Percentiles rank a stretch among this genome's conserved stretches.
These are phyloP conservation scores for Acromyrmex heyeri DNA, from an alignment of 1,140 invertebrate genomes.

Conservation along the genomic window DNA sequence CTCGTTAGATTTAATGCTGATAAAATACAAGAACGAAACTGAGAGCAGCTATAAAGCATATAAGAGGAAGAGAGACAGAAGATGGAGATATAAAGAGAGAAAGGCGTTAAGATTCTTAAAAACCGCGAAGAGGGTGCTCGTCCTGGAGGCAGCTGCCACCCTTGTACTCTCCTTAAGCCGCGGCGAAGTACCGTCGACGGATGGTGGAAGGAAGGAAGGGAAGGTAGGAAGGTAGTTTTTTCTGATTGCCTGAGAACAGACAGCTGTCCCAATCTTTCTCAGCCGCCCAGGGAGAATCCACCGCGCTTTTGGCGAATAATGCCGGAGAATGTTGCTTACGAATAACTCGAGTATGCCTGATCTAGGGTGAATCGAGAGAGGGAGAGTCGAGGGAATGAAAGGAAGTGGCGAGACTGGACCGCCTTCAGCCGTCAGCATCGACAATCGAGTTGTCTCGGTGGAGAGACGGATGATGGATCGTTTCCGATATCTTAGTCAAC, in stretches of 20 bases:
- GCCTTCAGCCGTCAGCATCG: slow-evolving; percentile 66
- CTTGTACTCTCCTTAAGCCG: slow-evolving; percentile 75
- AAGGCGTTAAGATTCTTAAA: slow-evolving; percentile 85
- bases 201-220: slow-evolving; percentile 31
- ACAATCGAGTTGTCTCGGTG: slow-evolving; percentile 71
- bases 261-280: slow-evolving; percentile 82
- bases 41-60: slow-evolving; percentile 50
- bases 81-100: background rate
- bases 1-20: slow-evolving; percentile 1
- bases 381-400: slow-evolving; percentile 33
- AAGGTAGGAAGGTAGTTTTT: slow-evolving; percentile 75
- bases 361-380: slow-evolving; percentile 62
- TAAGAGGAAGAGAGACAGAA: background rate
- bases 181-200: slow-evolving; percentile 55
- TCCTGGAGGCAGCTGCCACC: slow-evolving; percentile 69
- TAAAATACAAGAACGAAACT: slow-evolving; percentile 79
- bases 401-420: slow-evolving; percentile 47
- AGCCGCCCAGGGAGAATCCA: slow-evolving; percentile 11
- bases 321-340: slow-evolving; percentile 67
- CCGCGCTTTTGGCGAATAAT: slow-evolving; percentile 71
- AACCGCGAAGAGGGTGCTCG: slow-evolving; percentile 82
- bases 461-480: slow-evolving; percentile 34
- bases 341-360: slow-evolving; percentile 73
- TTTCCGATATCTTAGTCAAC: slow-evolving; percentile 26
- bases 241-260: slow-evolving; percentile 82